phyloP scores from a whole-genome alignment of 2,888 invertebrate genomes.

The Ectemnius lituratus region DNA sequence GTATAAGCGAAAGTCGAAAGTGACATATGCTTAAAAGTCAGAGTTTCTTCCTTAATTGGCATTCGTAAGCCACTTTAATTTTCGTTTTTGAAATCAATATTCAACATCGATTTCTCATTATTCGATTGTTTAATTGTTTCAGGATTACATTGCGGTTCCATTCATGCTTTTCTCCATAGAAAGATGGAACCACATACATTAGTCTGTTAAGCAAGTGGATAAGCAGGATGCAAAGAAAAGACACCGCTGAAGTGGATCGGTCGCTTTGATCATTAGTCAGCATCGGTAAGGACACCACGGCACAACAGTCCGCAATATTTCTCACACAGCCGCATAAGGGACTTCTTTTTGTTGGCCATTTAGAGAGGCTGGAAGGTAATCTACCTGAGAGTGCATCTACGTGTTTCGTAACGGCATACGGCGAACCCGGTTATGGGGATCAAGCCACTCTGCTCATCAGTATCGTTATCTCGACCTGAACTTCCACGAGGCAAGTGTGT shows the following conservation, averaged over 20 bases:
- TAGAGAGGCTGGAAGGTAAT: conserved; percentile 28
- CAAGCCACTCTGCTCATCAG: neutral
- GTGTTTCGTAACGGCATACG: conserved; percentile 27
- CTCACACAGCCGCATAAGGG: conserved; percentile 5
- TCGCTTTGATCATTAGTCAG: neutral
- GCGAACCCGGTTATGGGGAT: neutral
- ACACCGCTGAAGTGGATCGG: neutral
- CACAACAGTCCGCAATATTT: conserved; percentile 12
- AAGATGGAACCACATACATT: too few species aligned
- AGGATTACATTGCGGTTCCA: neutral
- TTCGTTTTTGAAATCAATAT: too few species aligned
- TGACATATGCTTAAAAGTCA: conserved; percentile 21
- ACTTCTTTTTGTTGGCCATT: conserved; percentile 35
- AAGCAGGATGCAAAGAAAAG: neutral
- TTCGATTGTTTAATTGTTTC: neutral
- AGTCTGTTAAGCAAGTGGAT: neutral
- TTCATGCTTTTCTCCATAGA: neutral
- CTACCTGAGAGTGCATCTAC: conserved; percentile 15
- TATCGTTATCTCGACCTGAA: conserved; percentile 1
- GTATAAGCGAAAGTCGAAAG: conserved; percentile 38
- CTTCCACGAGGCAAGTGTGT: neutral
- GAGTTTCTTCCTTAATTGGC: neutral
- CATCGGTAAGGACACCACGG: conserved; percentile 11
- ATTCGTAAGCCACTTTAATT: neutral
- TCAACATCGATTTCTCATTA: too few species aligned